These are phyloP conservation scores for Myocastor coypus DNA, from an alignment of 2,113 vertebrate species.

Conservation along the genomic window DNA sequence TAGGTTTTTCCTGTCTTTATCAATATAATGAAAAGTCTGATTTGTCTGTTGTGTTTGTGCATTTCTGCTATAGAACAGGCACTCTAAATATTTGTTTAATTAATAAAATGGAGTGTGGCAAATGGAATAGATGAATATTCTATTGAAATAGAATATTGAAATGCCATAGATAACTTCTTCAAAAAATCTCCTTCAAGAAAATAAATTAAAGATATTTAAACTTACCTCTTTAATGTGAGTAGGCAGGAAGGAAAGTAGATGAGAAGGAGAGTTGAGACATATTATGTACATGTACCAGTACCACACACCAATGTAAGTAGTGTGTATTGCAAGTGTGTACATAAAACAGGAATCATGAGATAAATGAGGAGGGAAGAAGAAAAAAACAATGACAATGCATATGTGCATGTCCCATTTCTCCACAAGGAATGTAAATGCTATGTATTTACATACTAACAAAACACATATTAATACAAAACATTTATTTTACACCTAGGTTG, in stretches of 20 bases:
- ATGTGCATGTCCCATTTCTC: neutral
- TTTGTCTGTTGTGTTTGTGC: neutral
- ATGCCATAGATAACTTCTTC: neutral
- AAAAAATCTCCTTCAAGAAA: neutral
- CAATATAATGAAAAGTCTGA: neutral
- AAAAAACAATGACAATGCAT: neutral
- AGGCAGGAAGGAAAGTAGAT: neutral
- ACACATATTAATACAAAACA: neutral
- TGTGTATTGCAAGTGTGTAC: neutral
- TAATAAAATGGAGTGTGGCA: neutral
- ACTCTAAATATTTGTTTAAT: neutral
- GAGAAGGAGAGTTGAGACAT: neutral
- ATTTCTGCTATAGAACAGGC: neutral
- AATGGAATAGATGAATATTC: neutral
- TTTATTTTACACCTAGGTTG: neutral
- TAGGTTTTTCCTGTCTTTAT: neutral
- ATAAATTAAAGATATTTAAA: constrained; percentile 31
- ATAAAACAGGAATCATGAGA: neutral
- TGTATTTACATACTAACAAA: neutral
- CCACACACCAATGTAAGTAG: neutral
- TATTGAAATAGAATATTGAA: no score
- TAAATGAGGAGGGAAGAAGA: neutral
- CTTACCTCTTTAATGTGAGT: neutral
- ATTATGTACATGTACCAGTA: no score
- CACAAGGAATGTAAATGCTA: no score